Base-by-base conservation (phyloP, 2,113 vertebrate species). In the Axis porcinus region DNA sequence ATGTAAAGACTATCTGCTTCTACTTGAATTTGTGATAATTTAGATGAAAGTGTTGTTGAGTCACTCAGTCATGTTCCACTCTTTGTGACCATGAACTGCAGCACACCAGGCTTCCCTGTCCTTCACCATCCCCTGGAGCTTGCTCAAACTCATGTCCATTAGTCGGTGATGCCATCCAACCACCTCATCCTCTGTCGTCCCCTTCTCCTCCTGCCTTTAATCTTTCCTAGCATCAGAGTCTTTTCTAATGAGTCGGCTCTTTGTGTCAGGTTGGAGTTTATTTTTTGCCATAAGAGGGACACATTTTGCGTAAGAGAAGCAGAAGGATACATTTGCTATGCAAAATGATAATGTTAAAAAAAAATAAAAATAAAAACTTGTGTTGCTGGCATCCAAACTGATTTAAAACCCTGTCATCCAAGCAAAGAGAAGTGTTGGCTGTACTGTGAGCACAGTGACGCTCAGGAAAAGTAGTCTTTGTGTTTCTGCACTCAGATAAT, bases 361-460 rank as follows among this genome's bases (percentile, higher is more conserved):
- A 52, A 52, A 57, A 81, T n/a, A n/a, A n/a, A n/a, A n/a, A n/a
- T n/a, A 45, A 8, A 10, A 5, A 33, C 45, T 28, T 27, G 60
- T 60, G 17, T 25, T 70, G n/a, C 83, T 16, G 27, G 40, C 25
- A 70, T 57, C 15, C 54, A 50, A n/a, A 43, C 15, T 23, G 58
- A 74, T 25, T 16, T 43, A 50, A 57, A 13, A 6, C 13, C 70
- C 11, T n/a, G 16, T 45, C 16, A 25, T 54, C 62, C 19, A 19
- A 74, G 36, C 36, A 78, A 16, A 57, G 79, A 67, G 76, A n/a
- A 3, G 2, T 1, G 13, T 3, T 2, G 11, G 58, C 57, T 9
- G 28, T 4, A 1, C n/a, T 0, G 2, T 2, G 7, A 23, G 64
- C 23, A 3, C 1, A 0, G 2, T 0, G 33, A 27, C 6, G 52